These are phyloP conservation scores for Limanda limanda DNA, from an alignment of 2,113 vertebrate species.

Conservation along the genomic window DNA sequence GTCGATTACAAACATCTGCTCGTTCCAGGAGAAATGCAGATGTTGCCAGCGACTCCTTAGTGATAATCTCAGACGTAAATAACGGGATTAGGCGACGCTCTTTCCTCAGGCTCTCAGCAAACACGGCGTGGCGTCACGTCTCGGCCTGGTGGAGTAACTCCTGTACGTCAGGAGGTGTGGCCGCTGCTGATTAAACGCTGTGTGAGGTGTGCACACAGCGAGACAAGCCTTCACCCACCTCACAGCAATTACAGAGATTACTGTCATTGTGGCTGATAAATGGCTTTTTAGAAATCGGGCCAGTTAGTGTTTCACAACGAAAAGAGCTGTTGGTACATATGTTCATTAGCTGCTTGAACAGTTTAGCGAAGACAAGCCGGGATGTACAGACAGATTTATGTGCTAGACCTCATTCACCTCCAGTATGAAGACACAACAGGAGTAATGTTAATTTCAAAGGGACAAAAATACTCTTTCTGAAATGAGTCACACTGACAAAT, in stretches of 20 bases:
- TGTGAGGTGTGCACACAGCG: slow-evolving; percentile 53
- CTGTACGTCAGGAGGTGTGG: slow-evolving; percentile 59
- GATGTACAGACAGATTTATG: neutral
- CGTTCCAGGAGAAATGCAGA: slow-evolving; percentile 43
- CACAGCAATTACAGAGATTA: slow-evolving; percentile 69
- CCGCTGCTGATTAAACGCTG: slow-evolving; percentile 20
- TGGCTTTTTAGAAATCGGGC: slow-evolving; percentile 34
- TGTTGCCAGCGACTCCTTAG: slow-evolving; percentile 25
- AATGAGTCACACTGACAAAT: neutral
- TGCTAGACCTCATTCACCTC: neutral
- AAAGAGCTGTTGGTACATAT: slow-evolving; percentile 24
- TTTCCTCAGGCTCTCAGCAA: slow-evolving; percentile 54
- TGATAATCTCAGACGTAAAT: slow-evolving; percentile 51
- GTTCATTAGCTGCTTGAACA: slow-evolving; percentile 17
- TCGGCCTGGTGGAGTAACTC: slow-evolving; percentile 55
- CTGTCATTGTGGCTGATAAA: slow-evolving; percentile 57
- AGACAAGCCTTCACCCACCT: slow-evolving; percentile 65
- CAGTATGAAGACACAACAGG: neutral
- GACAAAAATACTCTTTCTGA: neutral
- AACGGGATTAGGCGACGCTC: slow-evolving; percentile 46
- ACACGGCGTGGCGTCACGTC: slow-evolving; percentile 45
- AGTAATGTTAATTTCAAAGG: neutral
- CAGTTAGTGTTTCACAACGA: slow-evolving; percentile 64
- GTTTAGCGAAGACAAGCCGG: slow-evolving; percentile 8
- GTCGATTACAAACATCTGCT: slow-evolving; percentile 50